Base-by-base conservation (phyloP, 2,113 vertebrate species). In the Hucho hucho region DNA sequence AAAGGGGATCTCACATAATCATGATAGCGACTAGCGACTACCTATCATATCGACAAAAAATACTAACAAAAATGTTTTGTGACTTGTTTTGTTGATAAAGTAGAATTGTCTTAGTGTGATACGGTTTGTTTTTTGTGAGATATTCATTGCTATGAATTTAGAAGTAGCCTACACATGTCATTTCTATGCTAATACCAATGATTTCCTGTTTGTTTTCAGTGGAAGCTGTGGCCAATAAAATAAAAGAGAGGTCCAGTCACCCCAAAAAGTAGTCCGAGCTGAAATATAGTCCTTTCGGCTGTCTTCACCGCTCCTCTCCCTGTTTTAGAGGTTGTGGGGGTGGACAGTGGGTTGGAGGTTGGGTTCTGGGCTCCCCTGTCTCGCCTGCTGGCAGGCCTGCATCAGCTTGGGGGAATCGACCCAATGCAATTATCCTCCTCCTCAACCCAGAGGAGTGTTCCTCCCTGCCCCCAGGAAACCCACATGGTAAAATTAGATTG, bases 351-450 rank as follows among this genome's bases (percentile, higher is more conserved):
- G 49, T 18, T 18, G 6, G n/a, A 9, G n/a, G 58, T 22, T 22
- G n/a, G 58, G 20, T 59, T 20, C 18, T 6, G 20, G 58, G n/a
- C 14, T 53, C 49, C 12, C 16, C 4, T 4, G 14, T 49, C 47
- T 49, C 4, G 3, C 47, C 13, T 11, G 11, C 13, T 49, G 47
- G 46, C 14, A 9, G 3, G 47, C 3, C 14, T 53, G 14, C 49
- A 2, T 61, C 29, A 43, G 65, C 65, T 22, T 11, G 5, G 29
- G 64, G 29, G 53, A 25, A 76, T 32, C 58, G 25, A 70, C 75
- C 75, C 43, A 37, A 20, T 6, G 59, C 75, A 76, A 70, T 70
- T 76, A 76, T 63, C 59, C 46, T 25, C 37, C 58, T 70, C 69
- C 59, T 6, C 24, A 75, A 43, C 71, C 26, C 7, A 37, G 22